phyloP scores from a whole-genome alignment of 2,797 vertebrate species.

The Bradypodion ventrale region DNA sequence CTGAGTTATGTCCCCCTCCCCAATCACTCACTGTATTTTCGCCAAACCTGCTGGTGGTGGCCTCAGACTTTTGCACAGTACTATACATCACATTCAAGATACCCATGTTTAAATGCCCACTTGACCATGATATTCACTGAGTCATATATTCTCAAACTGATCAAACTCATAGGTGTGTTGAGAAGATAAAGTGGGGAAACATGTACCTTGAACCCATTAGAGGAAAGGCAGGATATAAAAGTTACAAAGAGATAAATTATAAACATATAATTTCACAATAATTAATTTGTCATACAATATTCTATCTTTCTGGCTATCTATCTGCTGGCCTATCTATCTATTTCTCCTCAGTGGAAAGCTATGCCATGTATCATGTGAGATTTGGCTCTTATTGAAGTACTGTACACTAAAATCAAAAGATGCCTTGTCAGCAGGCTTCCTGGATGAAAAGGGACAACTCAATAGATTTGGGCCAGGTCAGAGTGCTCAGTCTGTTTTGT shows the following conservation, averaged over 20 bases:
- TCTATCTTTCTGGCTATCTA: not conserved
- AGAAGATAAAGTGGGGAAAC: not conserved
- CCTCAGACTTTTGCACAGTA: no score
- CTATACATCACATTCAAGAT: no score
- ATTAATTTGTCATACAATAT: no score
- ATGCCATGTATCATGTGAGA: no score
- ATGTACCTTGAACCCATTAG: not conserved
- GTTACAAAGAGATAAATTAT: no score
- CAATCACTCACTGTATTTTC: no score
- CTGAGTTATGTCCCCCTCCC: no score
- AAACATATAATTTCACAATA: no score
- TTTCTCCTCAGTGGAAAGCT: not conserved
- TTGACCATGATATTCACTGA: no score
- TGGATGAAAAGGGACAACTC: slow-evolving; percentile 11
- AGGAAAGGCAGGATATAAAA: no score
- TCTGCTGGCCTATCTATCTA: not conserved
- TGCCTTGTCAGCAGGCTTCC: slow-evolving; percentile 11
- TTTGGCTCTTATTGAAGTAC: not conserved
- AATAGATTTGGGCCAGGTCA: slow-evolving; percentile 23
- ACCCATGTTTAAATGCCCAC: no score
- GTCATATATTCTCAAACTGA: not conserved
- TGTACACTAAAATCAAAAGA: slow-evolving; percentile 5
- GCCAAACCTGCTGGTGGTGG: no score
- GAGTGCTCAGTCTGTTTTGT: slow-evolving; percentile 21
- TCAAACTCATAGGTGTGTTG: not conserved